Base-by-base conservation (phyloP, 2,797 vertebrate species). In the Pseudochirops corinnae region DNA sequence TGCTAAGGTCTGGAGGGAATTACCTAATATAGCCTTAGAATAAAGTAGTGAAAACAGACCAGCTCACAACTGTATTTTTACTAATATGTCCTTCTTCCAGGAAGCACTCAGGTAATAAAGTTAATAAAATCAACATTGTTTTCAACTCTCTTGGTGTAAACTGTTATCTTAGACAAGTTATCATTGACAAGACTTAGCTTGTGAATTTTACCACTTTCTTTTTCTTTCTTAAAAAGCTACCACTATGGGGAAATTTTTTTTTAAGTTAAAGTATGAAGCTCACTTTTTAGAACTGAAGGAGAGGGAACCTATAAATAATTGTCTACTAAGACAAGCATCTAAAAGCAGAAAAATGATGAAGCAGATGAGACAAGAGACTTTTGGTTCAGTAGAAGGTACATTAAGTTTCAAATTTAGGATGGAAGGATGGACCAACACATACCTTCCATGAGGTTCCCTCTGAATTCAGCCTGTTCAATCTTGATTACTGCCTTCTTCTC, bases 1-100 rank as follows among this genome's bases (percentile, higher is more conserved):
- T 96, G 60, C 60, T 95, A 50, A 92, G 91, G 93, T 96, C 96
- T 97, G 97, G 97, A 97, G 96, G 95, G 96, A 96, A 97, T 94
- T 98, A 96, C 56, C 90, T 93, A 96, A 95, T 95, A 94, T 55
- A 93, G 94, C 10, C 93, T 96, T 93, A 93, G 56, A 96, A 94
- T 90, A 90, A 96, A 96, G 91, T 94, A 60, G 90, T 95, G 93
- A 1, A 94, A 96, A 96, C 90, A 96, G 87, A 95, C 90, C 91
- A 57, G 87, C 46, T 91, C 87, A 74, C 90, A 91, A 67, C 33
- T 82, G 13, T 24, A 93, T 56, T 95, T 95, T 93, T 96, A 94
- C 92, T 53, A 90, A 95, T 94, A 55, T 0, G 0, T 74, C 53
- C 90, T 97, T 55, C 50, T 95, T 93, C 93, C 74, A 94, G 90